These are phyloP conservation scores for Catharus minimus DNA, from an alignment of 2,113 vertebrate genomes.

Conservation along the genomic window DNA sequence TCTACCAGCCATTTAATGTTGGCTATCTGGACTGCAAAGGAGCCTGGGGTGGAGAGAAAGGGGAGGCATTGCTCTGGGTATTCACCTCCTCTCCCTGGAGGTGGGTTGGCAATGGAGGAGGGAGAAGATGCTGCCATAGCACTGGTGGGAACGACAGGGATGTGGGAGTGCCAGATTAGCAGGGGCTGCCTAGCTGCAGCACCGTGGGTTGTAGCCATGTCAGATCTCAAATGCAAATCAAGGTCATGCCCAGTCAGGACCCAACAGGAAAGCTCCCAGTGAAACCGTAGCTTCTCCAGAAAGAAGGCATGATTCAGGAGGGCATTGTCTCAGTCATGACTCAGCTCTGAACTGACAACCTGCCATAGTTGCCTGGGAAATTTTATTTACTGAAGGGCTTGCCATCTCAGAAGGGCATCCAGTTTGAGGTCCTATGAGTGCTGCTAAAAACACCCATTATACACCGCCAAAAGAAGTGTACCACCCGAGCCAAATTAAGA, in stretches of 20 bases:
- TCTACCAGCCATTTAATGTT: neutral
- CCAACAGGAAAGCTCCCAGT: constrained; percentile 12
- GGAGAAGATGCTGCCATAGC: neutral
- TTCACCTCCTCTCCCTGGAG: neutral
- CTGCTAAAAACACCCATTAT: neutral
- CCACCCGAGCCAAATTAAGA: neutral
- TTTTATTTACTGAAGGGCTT: neutral
- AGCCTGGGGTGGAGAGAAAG: neutral
- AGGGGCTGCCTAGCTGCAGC: neutral
- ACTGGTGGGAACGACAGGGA: neutral
- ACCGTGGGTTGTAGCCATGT: neutral
- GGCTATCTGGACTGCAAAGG: neutral
- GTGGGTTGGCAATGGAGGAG: neutral
- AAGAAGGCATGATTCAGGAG: constrained; percentile 43
- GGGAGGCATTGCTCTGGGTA: neutral
- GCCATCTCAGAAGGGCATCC: neutral
- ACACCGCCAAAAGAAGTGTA: neutral
- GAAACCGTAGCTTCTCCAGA: constrained; percentile 10
- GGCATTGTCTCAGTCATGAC: neutral
- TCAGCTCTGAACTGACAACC: constrained; percentile 19
- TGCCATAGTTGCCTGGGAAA: neutral
- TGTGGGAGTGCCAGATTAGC: neutral
- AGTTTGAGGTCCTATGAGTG: neutral
- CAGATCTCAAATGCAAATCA: neutral
- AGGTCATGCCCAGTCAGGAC: constrained; percentile 55